Evolutionary conservation across 2,888 invertebrate species (phyloP), one percentile per base, ranked within the genome.

Genomic region (Dichetophora obliterata): DNA sequence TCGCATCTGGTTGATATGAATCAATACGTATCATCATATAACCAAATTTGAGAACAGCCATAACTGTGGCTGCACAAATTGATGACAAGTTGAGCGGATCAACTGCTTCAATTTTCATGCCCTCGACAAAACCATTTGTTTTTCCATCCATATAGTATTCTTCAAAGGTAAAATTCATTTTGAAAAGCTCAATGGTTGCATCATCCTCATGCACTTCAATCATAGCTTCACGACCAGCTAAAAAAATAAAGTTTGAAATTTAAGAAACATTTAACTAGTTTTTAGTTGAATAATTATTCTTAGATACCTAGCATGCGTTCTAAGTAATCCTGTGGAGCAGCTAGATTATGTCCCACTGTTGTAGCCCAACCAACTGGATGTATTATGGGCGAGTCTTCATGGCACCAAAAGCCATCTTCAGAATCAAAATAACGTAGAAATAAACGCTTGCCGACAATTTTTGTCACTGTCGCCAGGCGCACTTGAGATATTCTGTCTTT

Each of bases 351-450:
- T 0, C 97, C 98, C 0, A 97, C 94, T 76, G 94, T 89, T 75
- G 94, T 94, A 0, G 98, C 96, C 98, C 99, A 98, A n/a, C 98
- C 98, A 1, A 98, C 96, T 0, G 97, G 97, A 89, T 98, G 98
- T 80, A 99, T 95, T 14, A 98, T 91, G 0, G 97, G 96, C 0
- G 98, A 98, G 86, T 96, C 95, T 89, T 98, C 97, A 82, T 98
- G 98, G 86, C 98, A 98, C 98, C 98, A 99, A 88, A 99, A 98
- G 4, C 97, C 95, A 82, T 93, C 93, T 85, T 96, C 95, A 78
- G 95, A 93, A 84, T 96, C 96, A 83, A 95, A 96, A 89, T 98
- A 98, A 84, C 94, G 94, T 1, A 99, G 93, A 84, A 96, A 95
- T 77, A 99, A 91, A 74, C 98, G 92, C 87, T 98, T 97, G 0